Conservation (phyloP, 2,113 vertebrate species). For the Indicator indicator region DNA sequence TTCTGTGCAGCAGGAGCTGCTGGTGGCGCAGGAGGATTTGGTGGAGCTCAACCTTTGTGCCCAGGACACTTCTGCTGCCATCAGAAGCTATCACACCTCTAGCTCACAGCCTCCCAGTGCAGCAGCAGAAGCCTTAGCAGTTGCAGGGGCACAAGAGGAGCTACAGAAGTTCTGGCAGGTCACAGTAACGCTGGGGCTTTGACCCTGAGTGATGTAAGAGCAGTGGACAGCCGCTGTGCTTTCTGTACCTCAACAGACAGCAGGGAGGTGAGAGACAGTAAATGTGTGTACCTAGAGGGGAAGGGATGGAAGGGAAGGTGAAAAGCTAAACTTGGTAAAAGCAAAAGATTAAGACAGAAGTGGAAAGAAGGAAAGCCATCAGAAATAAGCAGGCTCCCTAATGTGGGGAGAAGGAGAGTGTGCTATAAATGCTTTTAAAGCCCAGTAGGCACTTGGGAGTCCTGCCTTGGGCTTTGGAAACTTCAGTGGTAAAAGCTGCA, state of each 20-base stretch:
- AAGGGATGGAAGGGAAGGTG: neutral
- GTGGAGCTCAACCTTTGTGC: accelerated
- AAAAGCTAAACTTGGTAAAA: neutral
- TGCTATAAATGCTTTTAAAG: neutral
- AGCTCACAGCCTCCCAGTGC: neutral
- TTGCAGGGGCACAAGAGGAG: neutral
- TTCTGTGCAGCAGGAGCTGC: neutral
- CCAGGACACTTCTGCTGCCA: neutral
- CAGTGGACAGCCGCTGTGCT: neutral
- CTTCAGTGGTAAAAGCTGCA: neutral
- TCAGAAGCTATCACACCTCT: neutral
- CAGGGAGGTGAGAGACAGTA: accelerated
- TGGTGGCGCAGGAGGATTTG: accelerated
- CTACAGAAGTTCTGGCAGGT: neutral
- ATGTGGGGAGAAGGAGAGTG: neutral
- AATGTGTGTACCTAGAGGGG: neutral
- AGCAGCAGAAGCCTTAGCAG: neutral
- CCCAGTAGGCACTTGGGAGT: neutral
- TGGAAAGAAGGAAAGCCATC: neutral
- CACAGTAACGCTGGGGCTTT: neutral
- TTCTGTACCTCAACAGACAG: neutral
- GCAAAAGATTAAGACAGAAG: neutral
- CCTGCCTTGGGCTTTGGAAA: neutral
- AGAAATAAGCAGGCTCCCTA: neutral
- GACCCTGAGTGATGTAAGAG: neutral